Evolutionary conservation across 2,113 vertebrate species (phyloP).

Genomic region (Ictalurus furcatus): DNA sequence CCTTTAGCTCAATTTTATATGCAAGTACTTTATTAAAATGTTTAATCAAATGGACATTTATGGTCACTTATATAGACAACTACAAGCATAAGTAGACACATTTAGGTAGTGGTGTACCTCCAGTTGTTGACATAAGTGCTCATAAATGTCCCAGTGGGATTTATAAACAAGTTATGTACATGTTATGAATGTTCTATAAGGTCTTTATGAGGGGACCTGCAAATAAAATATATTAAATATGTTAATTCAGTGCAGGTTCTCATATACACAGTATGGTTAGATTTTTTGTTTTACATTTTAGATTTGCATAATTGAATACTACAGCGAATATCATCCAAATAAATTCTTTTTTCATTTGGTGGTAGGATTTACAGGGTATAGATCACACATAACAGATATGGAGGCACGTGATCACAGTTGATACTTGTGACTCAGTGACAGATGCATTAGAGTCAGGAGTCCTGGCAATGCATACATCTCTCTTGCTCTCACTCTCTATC

Average conservation of each 20-base stretch:
- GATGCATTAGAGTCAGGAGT: conserved; percentile 60
- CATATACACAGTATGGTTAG: background rate
- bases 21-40: conserved; percentile 4
- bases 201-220: background rate
- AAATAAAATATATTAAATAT: conserved; percentile 8
- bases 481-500: conserved; percentile 40
- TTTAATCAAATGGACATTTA: conserved; percentile 35
- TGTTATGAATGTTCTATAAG: conserved; percentile 10
- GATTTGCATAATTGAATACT: background rate
- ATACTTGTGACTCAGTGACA: conserved; percentile 53
- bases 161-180: conserved; percentile 20
- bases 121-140: conserved; percentile 23
- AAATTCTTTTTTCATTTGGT: background rate
- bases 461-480: conserved; percentile 51
- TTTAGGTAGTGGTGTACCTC: background rate
- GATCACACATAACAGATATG: conserved; percentile 39
- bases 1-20: background rate
- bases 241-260: background rate
- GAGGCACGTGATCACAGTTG: conserved; percentile 28
- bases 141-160: conserved; percentile 22
- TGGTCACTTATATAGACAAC: background rate
- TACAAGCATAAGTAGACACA: background rate
- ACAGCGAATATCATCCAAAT: background rate
- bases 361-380: conserved; percentile 11
- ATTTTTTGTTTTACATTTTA: background rate